Evolutionary conservation across 2,797 vertebrate species (phyloP).

Genomic region (Onychomys leucogaster): DNA sequence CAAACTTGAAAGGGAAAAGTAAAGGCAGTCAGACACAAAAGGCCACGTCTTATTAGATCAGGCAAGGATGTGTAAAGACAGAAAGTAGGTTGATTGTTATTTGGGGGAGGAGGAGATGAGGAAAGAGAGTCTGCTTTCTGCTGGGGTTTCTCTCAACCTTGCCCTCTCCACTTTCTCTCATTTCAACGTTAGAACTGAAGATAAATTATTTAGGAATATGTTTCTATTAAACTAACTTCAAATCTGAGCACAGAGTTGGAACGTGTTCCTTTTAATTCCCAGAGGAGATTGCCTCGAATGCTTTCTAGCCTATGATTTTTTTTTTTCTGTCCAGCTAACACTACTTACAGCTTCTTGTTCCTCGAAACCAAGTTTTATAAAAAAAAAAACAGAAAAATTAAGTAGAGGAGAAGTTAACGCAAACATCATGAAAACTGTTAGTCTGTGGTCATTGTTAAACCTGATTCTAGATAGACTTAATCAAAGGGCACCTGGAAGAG

Average conservation of each 20-base stretch:
- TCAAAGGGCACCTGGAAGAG: slow-evolving; percentile 60
- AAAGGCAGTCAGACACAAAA: slow-evolving; percentile 14
- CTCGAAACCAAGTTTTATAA: slow-evolving; percentile 48
- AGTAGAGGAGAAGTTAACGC: slow-evolving; percentile 58
- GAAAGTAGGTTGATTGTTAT: neutral
- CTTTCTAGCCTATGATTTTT: neutral
- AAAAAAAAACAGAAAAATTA: slow-evolving; percentile 54
- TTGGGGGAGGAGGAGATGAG: neutral
- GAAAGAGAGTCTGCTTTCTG: neutral
- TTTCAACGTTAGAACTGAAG: neutral
- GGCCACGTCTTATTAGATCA: neutral
- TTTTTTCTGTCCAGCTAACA: slow-evolving; percentile 23
- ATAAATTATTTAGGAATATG: neutral
- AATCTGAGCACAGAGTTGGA: slow-evolving; percentile 30
- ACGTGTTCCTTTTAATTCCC: neutral
- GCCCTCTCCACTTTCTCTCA: neutral
- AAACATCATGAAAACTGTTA: slow-evolving; percentile 18
- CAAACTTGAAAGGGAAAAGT: neutral
- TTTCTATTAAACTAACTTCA: slow-evolving; percentile 10
- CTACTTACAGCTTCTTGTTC: slow-evolving; percentile 56
- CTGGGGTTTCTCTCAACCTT: neutral
- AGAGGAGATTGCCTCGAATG: neutral
- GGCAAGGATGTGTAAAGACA: neutral
- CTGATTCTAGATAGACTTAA: slow-evolving; percentile 50
- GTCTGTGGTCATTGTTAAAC: slow-evolving; percentile 46